Percentiles rank a stretch among this genome's conserved stretches.
These are phyloP conservation scores for Hypocryptadius cinnamomeus DNA, from an alignment of 2,113 vertebrate species.

Conservation along the genomic window DNA sequence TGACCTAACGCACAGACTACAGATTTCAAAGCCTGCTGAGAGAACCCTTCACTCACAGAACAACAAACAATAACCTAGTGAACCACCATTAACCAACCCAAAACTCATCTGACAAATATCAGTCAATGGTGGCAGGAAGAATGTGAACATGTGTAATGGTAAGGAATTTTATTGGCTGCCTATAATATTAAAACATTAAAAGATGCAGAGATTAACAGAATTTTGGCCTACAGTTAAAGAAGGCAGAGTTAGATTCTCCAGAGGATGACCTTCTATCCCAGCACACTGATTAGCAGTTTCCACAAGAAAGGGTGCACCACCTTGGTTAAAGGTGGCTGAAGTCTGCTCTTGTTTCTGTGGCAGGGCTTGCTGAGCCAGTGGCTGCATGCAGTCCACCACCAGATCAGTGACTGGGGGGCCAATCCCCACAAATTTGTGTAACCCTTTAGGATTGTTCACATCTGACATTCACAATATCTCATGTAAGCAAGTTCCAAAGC, in stretches of 20 bases:
- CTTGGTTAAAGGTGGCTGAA: background rate
- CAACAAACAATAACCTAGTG: background rate
- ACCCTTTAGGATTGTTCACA: background rate
- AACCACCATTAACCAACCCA: background rate
- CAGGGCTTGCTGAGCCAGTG: background rate
- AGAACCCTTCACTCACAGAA: background rate
- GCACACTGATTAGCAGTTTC: background rate
- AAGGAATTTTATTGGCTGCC: background rate
- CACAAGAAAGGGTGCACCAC: background rate
- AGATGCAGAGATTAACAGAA: background rate
- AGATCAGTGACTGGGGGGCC: background rate
- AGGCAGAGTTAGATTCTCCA: background rate
- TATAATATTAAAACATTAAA: background rate
- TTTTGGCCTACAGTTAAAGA: background rate
- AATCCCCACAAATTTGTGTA: background rate
- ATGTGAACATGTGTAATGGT: background rate
- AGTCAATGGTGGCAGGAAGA: background rate
- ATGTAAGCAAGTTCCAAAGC: background rate
- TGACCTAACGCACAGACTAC: background rate
- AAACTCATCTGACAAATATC: background rate
- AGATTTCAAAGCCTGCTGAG: background rate
- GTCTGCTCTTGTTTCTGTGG: background rate
- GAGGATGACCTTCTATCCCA: background rate
- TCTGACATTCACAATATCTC: background rate
- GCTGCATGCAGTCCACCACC: background rate